phyloP scores from a whole-genome alignment of 2,888 invertebrate species.

The Meghimatium bilineatum region DNA sequence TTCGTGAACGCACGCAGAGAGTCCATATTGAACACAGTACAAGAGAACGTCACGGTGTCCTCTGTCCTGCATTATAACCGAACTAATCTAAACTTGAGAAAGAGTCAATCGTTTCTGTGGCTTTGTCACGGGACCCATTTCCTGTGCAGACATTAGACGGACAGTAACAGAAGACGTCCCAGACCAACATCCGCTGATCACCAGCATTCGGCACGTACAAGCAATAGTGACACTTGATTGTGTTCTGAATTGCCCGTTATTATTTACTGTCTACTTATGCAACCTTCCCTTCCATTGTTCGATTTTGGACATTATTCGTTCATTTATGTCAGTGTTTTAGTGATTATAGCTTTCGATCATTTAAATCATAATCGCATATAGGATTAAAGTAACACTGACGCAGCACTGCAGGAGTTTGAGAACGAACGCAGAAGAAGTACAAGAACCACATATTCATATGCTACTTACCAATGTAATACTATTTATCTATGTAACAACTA shows the following conservation, averaged over 20 bases:
- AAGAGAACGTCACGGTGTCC: background rate
- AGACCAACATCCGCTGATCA: conserved; percentile 22
- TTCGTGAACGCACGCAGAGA: background rate
- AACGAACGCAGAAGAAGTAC: too few species aligned
- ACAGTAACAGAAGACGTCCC: conserved; percentile 22
- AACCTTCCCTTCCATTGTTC: too few species aligned
- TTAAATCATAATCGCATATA: too few species aligned
- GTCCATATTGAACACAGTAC: background rate
- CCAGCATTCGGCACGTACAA: background rate
- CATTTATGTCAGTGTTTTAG: too few species aligned
- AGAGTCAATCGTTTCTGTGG: background rate
- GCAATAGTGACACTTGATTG: background rate
- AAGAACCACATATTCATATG: too few species aligned
- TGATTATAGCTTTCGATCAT: too few species aligned
- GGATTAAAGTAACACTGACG: too few species aligned
- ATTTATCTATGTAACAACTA: too few species aligned
- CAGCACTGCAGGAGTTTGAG: too few species aligned
- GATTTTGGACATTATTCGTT: too few species aligned
- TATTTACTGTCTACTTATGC: too few species aligned
- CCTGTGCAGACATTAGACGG: conserved; percentile 22
- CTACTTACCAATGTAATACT: too few species aligned
- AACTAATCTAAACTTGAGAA: background rate
- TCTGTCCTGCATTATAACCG: background rate
- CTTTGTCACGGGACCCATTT: conserved; percentile 33
- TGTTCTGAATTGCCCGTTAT: background rate